A percentile compares a stretch with the other conserved stretches of the same genome.
Evolutionary conservation across 2,888 invertebrate genomes (phyloP).

Genomic region (Tethea ocularis): DNA sequence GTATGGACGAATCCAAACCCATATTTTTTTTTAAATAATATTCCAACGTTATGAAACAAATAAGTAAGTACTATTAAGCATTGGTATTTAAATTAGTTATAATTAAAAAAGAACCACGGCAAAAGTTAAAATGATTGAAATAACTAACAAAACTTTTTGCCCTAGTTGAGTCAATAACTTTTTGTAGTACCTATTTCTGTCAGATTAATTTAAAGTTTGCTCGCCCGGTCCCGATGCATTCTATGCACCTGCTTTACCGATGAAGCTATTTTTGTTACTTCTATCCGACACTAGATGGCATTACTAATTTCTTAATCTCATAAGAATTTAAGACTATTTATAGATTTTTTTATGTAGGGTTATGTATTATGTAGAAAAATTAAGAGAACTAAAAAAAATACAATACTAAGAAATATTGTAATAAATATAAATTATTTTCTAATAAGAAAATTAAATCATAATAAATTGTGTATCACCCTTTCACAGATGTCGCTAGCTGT

Average conservation of each 20-base stretch:
- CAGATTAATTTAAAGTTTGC: not conserved
- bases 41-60: too few species aligned
- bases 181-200: not conserved
- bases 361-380: too few species aligned
- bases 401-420: too few species aligned
- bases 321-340: too few species aligned
- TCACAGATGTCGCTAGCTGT: slow-evolving; percentile 53
- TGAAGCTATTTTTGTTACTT: slow-evolving; percentile 20
- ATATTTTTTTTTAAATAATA: too few species aligned
- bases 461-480: slow-evolving; percentile 26
- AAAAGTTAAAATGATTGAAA: not conserved
- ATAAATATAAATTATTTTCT: too few species aligned
- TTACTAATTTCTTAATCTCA: slow-evolving; percentile 20
- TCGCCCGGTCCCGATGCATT: slow-evolving; percentile 18
- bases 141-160: not conserved
- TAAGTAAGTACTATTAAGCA: too few species aligned
- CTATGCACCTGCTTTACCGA: slow-evolving; percentile 61
- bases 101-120: too few species aligned
- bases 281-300: slow-evolving; percentile 65
- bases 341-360: too few species aligned
- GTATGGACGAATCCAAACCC: too few species aligned
- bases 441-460: slow-evolving; percentile 11
- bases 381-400: too few species aligned
- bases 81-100: too few species aligned
- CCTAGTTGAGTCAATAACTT: not conserved